Evolutionary conservation across 1,140 invertebrate species (phyloP).

Genomic region (Eueides isabella): DNA sequence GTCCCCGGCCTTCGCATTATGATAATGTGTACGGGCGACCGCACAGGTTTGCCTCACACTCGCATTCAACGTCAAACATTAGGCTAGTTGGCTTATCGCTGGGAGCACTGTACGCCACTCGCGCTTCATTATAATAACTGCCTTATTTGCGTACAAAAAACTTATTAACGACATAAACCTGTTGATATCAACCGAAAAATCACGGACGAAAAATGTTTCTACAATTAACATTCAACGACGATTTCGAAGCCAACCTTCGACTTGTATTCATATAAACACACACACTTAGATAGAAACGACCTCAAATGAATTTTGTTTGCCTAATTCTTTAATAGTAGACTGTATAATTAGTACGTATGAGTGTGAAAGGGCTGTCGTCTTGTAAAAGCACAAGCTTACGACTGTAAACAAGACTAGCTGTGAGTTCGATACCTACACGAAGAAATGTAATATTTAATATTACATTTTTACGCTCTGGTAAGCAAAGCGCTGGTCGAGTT

Average conservation of each 20-base stretch:
- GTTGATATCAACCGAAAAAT: slow-evolving; percentile 33
- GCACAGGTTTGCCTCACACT: slow-evolving; percentile 22
- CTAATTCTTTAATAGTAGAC: too few species aligned
- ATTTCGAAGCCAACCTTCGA: neutral
- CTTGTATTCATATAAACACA: neutral
- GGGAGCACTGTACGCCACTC: too few species aligned
- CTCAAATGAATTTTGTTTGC: neutral
- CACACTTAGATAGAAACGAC: neutral
- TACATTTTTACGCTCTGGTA: too few species aligned
- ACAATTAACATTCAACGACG: slow-evolving; percentile 12
- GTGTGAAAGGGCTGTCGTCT: too few species aligned
- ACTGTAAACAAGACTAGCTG: too few species aligned
- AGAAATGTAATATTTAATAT: too few species aligned
- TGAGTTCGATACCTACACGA: too few species aligned
- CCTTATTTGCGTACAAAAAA: slow-evolving; percentile 43
- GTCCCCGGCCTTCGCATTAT: slow-evolving; percentile 45
- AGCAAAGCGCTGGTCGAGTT: too few species aligned
- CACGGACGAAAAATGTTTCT: slow-evolving; percentile 22
- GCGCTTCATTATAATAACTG: slow-evolving; percentile 43
- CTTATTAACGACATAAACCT: slow-evolving; percentile 38
- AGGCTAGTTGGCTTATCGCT: too few species aligned
- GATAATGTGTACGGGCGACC: slow-evolving; percentile 38
- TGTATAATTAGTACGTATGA: too few species aligned
- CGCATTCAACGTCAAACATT: too few species aligned
- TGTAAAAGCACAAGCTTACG: too few species aligned